Evolutionary conservation across 2,113 vertebrate species (phyloP), one percentile per base, ranked within the genome.

Genomic region (Anolis carolinensis): DNA sequence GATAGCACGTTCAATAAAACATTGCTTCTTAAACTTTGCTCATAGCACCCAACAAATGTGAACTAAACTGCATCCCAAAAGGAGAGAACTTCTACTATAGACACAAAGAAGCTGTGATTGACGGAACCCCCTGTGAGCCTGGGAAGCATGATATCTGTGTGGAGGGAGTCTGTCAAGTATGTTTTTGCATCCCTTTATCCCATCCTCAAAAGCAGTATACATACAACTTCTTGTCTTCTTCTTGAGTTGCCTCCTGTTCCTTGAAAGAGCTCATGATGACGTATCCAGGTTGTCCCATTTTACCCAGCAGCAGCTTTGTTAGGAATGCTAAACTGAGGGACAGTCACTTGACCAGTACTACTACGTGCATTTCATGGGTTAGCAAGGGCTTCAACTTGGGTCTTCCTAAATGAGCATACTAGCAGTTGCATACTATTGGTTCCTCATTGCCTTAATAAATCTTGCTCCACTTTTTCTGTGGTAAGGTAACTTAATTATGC

Each of bases 1-100:
- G 32, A 84, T 25, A 23, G 5, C 3, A 1, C 81, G 27, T 7
- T 76, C 62, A 34, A 3, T 55, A 82, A 90, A 1, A 18, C 39
- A 55, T 76, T n/a, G 5, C 27, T 13, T 79, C 86, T 91, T 85
- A 88, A 68, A 27, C 87, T 32, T 82, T 80, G 85, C 75, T 86
- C 63, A 52, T 90, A 99, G 99, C 97, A 0, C 97, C 97, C 59
- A 98, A 98, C 93, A 98, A 97, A 68, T 99, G 99, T 89, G 98
- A 99, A 91, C 95, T 99, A 92, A 99, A 98, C 96, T 99, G 99
- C 94, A 98, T 99, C 86, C 98, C 99, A 44, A 97, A 97, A 89
- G 98, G 98, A 90, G 98, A 99, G 90, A 99, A 97, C 94, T 99
- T 99, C 90, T 99, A 96, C 95, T 99, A 97, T 73, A 97, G 96